These are phyloP conservation scores for Cherax destructor DNA, from an alignment of 1,140 invertebrate species.

Conservation along the genomic window DNA sequence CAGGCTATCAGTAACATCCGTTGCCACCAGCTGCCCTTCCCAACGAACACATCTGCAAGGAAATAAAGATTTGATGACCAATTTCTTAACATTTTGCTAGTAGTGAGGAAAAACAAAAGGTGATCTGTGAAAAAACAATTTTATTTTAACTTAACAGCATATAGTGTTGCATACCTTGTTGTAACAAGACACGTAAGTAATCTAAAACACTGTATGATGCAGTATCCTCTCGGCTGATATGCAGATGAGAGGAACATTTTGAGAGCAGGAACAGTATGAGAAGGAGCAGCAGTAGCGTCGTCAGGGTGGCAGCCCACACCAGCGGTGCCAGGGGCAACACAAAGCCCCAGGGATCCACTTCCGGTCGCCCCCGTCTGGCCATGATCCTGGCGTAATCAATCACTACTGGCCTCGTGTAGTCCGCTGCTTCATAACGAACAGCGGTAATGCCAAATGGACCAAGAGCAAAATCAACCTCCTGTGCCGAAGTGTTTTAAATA, in stretches of 20 bases:
- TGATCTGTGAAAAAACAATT: too few relatives aligned
- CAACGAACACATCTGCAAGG: background rate
- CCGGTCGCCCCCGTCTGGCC: background rate
- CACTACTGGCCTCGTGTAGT: slow-evolving; percentile 13
- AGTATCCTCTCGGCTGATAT: background rate
- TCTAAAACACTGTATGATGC: background rate
- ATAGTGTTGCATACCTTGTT: slow-evolving; percentile 28
- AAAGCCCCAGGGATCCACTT: slow-evolving; percentile 36
- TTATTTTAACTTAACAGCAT: too few relatives aligned
- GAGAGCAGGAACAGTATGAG: background rate
- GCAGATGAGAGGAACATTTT: background rate
- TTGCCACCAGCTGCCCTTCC: background rate
- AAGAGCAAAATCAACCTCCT: slow-evolving; percentile 26
- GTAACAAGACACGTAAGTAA: background rate
- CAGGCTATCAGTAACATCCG: background rate
- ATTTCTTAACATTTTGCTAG: too few relatives aligned
- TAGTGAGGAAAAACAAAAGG: too few relatives aligned
- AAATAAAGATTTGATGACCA: background rate
- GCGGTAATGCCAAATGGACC: slow-evolving; percentile 26
- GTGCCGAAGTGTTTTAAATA: too few relatives aligned
- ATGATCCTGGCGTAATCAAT: slow-evolving; percentile 23
- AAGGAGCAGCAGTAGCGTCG: background rate
- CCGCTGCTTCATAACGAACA: background rate
- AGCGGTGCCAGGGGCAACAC: slow-evolving; percentile 20
- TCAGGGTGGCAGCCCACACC: slow-evolving; percentile 27